Evolutionary conservation across 2,797 vertebrate species (phyloP).

Genomic region (Gorsachius magnificus): DNA sequence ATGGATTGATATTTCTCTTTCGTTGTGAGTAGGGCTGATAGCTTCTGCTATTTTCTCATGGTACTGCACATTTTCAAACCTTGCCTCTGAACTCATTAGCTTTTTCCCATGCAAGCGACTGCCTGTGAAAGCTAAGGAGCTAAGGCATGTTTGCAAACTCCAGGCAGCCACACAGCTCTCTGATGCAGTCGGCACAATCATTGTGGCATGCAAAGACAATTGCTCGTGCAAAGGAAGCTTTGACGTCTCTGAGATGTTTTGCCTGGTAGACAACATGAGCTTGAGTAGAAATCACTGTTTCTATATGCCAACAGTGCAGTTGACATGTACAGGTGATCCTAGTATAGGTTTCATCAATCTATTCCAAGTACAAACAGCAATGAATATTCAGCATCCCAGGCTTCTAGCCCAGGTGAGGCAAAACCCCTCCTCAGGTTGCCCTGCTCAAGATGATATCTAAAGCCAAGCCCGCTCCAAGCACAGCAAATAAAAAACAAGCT

Average conservation of each 20-base stretch:
- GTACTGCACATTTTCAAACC: neutral
- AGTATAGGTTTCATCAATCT: neutral
- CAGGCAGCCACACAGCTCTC: constrained; percentile 4
- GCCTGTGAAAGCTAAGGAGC: constrained; percentile 10
- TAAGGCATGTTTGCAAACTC: constrained; percentile 52
- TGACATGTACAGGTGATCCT: neutral
- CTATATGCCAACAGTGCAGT: neutral
- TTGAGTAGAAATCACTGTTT: neutral
- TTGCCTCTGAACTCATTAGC: constrained; percentile 9
- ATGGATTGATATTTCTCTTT: constrained; percentile 2
- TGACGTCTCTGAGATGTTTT: neutral
- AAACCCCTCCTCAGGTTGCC: neutral
- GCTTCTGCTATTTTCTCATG: constrained; percentile 1
- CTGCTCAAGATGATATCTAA: neutral
- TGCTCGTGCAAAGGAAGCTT: constrained; percentile 27
- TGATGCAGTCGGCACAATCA: constrained; percentile 22
- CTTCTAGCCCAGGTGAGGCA: neutral
- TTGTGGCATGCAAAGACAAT: constrained; percentile 24
- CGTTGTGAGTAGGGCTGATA: neutral
- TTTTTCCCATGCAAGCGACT: neutral
- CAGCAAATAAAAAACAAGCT: neutral
- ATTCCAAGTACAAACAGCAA: neutral
- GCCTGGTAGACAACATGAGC: neutral
- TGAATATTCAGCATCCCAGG: neutral
- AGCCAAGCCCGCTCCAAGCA: neutral